A percentile compares a stretch with the other conserved stretches of the same genome.
Evolutionary conservation across 2,113 vertebrate species (phyloP).

Genomic region (Empidonax traillii): DNA sequence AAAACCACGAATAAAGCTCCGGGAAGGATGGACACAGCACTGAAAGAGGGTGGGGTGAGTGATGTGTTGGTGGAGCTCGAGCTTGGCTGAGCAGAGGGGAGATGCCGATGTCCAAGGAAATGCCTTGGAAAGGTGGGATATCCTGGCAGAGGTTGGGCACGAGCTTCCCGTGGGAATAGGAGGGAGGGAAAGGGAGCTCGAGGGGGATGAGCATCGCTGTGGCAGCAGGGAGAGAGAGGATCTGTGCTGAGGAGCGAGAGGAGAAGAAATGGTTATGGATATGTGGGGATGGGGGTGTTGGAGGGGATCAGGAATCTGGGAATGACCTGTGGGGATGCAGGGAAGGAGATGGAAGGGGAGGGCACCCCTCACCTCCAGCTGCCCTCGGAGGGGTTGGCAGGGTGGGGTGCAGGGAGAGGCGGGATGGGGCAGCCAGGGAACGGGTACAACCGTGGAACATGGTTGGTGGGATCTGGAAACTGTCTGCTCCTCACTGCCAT

Average conservation of each 20-base stretch:
- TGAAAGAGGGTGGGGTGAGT: fast-evolving
- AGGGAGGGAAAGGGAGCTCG: neutral
- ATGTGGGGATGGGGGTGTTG: fast-evolving
- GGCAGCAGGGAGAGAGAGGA: neutral
- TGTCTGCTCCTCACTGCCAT: fast-evolving
- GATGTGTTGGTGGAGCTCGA: neutral
- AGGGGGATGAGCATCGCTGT: fast-evolving
- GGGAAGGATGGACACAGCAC: fast-evolving
- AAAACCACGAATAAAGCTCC: fast-evolving
- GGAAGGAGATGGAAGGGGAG: neutral
- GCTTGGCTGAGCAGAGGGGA: neutral
- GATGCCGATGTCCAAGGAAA: neutral
- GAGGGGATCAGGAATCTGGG: neutral
- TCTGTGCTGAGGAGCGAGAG: neutral
- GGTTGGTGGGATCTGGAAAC: neutral
- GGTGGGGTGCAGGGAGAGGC: fast-evolving
- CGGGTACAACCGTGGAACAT: fast-evolving
- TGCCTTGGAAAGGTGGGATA: neutral
- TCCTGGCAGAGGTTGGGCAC: neutral
- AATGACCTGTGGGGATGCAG: neutral
- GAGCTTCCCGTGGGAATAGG: fast-evolving
- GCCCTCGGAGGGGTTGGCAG: fast-evolving
- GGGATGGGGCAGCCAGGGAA: neutral
- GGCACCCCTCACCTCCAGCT: neutral
- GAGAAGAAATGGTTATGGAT: neutral